phyloP scores from a whole-genome alignment of 2,888 invertebrate species.

The Therioaphis trifolii region DNA sequence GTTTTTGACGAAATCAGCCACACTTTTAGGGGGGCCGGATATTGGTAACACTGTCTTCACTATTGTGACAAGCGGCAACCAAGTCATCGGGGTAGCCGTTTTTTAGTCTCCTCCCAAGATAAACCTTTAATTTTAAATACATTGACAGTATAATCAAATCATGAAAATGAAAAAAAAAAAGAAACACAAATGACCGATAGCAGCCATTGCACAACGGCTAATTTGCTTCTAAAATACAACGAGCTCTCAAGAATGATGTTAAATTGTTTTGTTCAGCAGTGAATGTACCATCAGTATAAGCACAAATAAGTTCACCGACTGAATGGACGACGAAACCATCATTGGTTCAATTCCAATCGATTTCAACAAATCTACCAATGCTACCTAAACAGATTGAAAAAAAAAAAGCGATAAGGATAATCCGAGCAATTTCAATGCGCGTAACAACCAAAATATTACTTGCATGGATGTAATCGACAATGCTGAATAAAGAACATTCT shows the following conservation, averaged over 20 bases:
- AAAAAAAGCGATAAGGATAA: neutral
- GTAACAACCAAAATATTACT: slow-evolving; percentile 68
- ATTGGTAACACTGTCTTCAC: slow-evolving; percentile 92
- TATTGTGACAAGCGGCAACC: slow-evolving; percentile 93
- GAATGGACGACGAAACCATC: slow-evolving; percentile 95
- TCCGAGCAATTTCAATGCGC: neutral
- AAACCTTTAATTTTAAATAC: slow-evolving; percentile 70
- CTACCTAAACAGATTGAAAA: slow-evolving; percentile 74
- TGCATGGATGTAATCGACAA: slow-evolving; percentile 95
- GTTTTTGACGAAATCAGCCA: slow-evolving; percentile 78
- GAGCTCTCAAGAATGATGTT: slow-evolving; percentile 93
- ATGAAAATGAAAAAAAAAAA: neutral
- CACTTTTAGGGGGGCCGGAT: slow-evolving; percentile 83
- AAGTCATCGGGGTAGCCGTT: slow-evolving; percentile 82
- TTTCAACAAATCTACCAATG: slow-evolving; percentile 86
- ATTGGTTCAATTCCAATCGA: slow-evolving; percentile 81
- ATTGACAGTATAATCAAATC: too few relatives aligned
- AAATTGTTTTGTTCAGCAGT: slow-evolving; percentile 93
- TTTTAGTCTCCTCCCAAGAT: slow-evolving; percentile 84
- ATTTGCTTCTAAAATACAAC: slow-evolving; percentile 81
- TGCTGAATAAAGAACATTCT: slow-evolving; percentile 90
- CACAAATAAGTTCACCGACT: slow-evolving; percentile 76
- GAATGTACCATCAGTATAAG: slow-evolving; percentile 83
- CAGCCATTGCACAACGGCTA: slow-evolving; percentile 87
- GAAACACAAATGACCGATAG: slow-evolving; percentile 75